Evolutionary conservation across 2,113 vertebrate species (phyloP).

Genomic region (Lanius collurio): DNA sequence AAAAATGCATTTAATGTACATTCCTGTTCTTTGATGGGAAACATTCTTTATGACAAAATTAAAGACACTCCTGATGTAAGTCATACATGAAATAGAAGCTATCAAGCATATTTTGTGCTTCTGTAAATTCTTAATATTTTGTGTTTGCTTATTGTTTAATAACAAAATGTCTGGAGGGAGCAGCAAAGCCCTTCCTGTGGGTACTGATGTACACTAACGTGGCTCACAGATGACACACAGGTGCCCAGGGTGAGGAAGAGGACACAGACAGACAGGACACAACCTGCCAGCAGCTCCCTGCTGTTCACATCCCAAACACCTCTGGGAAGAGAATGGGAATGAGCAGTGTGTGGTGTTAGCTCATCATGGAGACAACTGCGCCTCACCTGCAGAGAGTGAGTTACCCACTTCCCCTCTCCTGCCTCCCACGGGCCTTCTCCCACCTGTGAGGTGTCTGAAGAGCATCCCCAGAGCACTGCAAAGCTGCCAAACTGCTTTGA

Average conservation of each 20-base stretch:
- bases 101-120: neutral
- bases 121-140: neutral
- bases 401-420: neutral
- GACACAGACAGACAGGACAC: neutral
- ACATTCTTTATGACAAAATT: neutral
- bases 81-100: neutral
- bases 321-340: neutral
- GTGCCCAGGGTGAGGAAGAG: rapidly evolving
- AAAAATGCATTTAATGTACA: neutral
- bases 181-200: neutral
- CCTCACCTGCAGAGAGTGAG: neutral
- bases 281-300: neutral
- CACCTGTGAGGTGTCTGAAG: rapidly evolving
- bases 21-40: neutral
- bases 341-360: neutral
- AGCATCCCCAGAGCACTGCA: neutral
- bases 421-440: neutral
- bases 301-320: neutral
- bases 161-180: neutral
- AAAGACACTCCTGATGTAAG: neutral
- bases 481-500: rapidly evolving
- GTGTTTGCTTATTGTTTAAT: neutral
- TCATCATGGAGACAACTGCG: neutral
- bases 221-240: neutral
- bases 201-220: rapidly evolving